A percentile compares a stretch with the other conserved stretches of the same genome.
Conservation (phyloP, 1,140 invertebrate genomes). For the Temnothorax curvispinosus region DNA sequence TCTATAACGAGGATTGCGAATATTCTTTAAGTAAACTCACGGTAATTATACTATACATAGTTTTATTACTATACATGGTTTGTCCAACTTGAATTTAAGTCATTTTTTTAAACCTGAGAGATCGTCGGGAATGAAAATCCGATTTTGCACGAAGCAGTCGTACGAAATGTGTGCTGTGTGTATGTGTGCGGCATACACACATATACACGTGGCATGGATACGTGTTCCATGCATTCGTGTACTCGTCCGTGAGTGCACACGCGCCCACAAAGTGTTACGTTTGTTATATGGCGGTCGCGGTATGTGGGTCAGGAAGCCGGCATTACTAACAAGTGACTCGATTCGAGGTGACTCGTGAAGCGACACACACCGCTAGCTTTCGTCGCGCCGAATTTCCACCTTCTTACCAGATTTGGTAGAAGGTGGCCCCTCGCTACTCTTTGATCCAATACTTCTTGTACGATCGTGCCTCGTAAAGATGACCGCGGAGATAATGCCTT, state of each 20-base stretch:
- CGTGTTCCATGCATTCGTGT: not conserved
- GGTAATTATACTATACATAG: not conserved
- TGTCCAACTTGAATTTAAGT: not conserved
- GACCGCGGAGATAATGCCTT: slow-evolving; percentile 13
- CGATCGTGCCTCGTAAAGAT: slow-evolving; percentile 36
- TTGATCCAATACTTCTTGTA: not conserved
- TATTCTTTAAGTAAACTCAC: not conserved
- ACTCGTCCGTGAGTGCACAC: slow-evolving; percentile 44
- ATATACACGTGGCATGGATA: slow-evolving; percentile 1
- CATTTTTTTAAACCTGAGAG: slow-evolving; percentile 58
- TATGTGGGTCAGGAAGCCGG: slow-evolving; percentile 83
- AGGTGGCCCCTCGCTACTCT: slow-evolving; percentile 7
- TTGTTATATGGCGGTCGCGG: slow-evolving; percentile 75
- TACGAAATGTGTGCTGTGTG: not conserved
- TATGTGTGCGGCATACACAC: not conserved
- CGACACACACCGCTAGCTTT: slow-evolving; percentile 75
- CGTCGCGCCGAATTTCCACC: slow-evolving; percentile 78
- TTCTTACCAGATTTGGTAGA: slow-evolving; percentile 75
- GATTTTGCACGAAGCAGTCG: slow-evolving; percentile 41
- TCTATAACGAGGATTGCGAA: not conserved
- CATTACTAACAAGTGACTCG: slow-evolving; percentile 80
- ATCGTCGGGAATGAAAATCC: slow-evolving; percentile 70
- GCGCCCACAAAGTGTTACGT: slow-evolving; percentile 60
- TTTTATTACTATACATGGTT: no score
- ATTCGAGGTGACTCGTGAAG: slow-evolving; percentile 58